These are phyloP conservation scores for Sphaeridia pumilis DNA, from an alignment of 2,888 invertebrate species.

Conservation along the genomic window DNA sequence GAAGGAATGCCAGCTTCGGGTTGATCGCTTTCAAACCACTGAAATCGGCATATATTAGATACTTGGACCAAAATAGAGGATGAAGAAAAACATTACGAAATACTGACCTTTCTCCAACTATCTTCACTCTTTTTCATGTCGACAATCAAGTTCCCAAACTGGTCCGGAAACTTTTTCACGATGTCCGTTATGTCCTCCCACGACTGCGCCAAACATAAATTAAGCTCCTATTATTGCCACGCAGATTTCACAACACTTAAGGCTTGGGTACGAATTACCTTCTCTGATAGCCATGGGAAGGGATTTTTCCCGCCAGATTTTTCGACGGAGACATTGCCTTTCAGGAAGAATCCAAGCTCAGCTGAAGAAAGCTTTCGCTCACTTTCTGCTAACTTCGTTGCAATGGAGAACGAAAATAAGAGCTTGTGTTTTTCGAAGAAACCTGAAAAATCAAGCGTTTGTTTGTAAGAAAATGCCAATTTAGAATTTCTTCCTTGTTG, in stretches of 20 bases:
- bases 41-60: constrained; percentile 9
- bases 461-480: background rate
- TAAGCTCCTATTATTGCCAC: background rate
- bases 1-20: constrained; percentile 67
- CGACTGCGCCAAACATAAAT: constrained; percentile 43
- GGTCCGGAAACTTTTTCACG: constrained; percentile 52
- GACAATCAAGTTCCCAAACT: constrained; percentile 54
- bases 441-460: constrained; percentile 51
- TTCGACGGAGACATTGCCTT: constrained; percentile 67
- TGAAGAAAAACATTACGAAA: background rate
- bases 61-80: background rate
- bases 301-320: constrained; percentile 57
- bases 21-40: constrained; percentile 76
- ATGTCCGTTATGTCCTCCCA: constrained; percentile 77
- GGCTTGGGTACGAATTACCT: constrained; percentile 33
- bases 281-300: constrained; percentile 56
- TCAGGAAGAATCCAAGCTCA: constrained; percentile 82
- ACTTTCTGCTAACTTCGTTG: constrained; percentile 66
- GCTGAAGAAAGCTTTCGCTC: constrained; percentile 51
- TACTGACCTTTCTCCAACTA: constrained; percentile 55
- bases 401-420: constrained; percentile 82
- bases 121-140: constrained; percentile 47
- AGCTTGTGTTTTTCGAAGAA: constrained; percentile 86
- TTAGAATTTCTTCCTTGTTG: background rate
- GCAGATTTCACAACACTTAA: background rate